Evolutionary conservation across 2,797 vertebrate genomes (phyloP).

Genomic region (Eospalax fontanierii): DNA sequence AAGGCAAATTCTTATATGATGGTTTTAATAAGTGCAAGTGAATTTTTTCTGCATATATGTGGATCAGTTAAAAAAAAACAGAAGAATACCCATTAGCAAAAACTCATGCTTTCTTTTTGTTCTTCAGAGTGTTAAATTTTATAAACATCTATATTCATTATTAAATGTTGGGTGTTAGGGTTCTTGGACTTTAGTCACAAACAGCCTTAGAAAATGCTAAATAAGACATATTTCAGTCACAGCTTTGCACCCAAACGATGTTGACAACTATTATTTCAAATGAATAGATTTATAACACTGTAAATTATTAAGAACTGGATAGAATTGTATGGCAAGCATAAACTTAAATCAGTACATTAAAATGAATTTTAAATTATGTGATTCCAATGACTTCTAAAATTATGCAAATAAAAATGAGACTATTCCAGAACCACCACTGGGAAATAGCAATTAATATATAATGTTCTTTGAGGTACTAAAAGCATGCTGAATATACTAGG

Average conservation of each 20-base stretch:
- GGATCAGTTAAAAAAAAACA: background rate
- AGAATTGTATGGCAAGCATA: background rate
- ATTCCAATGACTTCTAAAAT: background rate
- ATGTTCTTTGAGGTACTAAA: background rate
- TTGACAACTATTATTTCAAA: conserved; percentile 24
- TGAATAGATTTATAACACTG: background rate
- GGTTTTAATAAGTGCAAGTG: background rate
- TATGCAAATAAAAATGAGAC: background rate
- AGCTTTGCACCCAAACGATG: background rate
- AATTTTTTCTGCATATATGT: no score
- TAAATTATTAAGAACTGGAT: background rate
- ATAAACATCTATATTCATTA: background rate
- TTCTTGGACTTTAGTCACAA: conserved; percentile 22
- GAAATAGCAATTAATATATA: background rate
- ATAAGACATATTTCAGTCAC: background rate
- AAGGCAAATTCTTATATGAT: background rate
- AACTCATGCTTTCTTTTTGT: background rate
- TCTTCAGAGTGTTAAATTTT: conserved; percentile 6
- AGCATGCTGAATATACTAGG: background rate
- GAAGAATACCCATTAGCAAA: background rate
- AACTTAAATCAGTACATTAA: background rate
- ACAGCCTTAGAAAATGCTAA: background rate
- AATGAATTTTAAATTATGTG: background rate
- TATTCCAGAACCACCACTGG: background rate
- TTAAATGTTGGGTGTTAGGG: background rate